Evolutionary conservation across 2,113 vertebrate species (phyloP).

Genomic region (Trichomycterus rosablanca): DNA sequence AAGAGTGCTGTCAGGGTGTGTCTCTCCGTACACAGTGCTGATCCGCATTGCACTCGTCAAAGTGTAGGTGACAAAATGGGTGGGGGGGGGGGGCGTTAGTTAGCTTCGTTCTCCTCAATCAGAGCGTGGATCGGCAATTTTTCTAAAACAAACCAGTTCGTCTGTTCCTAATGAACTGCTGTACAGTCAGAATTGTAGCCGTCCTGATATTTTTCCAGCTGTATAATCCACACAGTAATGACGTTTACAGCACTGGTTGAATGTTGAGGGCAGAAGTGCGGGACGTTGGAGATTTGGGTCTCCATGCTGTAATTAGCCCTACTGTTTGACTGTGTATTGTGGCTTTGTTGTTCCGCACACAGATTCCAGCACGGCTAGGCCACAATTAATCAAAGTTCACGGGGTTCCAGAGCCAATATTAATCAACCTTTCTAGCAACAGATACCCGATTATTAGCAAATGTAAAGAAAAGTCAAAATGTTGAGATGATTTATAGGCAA

Average conservation of each 20-base stretch:
- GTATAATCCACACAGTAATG: constrained; percentile 66
- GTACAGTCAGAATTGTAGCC: constrained; percentile 6
- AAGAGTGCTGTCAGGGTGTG: no score
- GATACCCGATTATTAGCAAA: constrained; percentile 30
- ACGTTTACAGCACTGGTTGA: constrained; percentile 64
- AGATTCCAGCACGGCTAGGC: constrained; percentile 25
- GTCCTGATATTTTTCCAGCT: constrained; percentile 44
- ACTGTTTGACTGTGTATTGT: constrained; percentile 59
- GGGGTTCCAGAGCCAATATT: constrained; percentile 34
- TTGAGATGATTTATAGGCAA: constrained; percentile 36
- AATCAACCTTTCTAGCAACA: constrained; percentile 30
- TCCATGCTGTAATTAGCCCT: constrained; percentile 66
- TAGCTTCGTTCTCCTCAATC: no score
- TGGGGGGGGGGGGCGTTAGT: no score
- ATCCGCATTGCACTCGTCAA: no score
- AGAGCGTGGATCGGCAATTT: no score
- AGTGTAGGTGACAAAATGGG: no score
- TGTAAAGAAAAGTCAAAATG: constrained; percentile 17
- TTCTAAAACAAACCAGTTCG: no score
- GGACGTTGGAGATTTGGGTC: constrained; percentile 66
- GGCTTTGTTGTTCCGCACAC: constrained; percentile 58
- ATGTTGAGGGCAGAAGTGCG: constrained; percentile 60
- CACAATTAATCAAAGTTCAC: constrained; percentile 46
- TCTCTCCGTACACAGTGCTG: no score
- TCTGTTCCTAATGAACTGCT: no score